phyloP scores from a whole-genome alignment of 2,113 vertebrate species.

The Galeopterus variegatus region DNA sequence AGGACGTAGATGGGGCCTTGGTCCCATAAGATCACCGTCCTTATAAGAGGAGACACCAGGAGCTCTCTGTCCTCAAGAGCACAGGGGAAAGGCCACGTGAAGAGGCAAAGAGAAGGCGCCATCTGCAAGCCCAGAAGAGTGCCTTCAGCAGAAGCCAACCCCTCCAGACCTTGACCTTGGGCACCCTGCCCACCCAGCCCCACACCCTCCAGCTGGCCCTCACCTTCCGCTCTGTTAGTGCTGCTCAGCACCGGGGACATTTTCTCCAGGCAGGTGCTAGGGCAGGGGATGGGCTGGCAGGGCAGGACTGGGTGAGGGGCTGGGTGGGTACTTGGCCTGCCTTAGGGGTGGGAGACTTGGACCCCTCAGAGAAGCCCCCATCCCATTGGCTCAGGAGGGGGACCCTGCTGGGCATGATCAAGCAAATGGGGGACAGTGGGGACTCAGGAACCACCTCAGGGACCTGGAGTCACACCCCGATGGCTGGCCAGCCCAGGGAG shows the following conservation, averaged over 20 bases:
- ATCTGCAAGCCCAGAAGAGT: not conserved
- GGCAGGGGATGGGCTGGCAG: not conserved
- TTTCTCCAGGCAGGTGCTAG: not conserved
- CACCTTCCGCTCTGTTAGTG: not conserved
- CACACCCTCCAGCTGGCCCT: not conserved
- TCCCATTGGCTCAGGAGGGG: not conserved
- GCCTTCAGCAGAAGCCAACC: not conserved
- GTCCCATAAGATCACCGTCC: too few relatives aligned
- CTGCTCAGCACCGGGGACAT: not conserved
- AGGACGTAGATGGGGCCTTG: not conserved
- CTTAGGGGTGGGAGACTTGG: not conserved
- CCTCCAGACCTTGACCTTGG: not conserved
- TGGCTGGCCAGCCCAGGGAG: fast-evolving
- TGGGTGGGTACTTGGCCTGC: not conserved
- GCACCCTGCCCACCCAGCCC: not conserved
- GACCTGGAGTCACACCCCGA: not conserved
- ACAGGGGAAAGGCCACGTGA: not conserved
- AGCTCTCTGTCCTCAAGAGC: not conserved
- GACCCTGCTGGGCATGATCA: not conserved
- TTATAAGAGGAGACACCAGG: not conserved
- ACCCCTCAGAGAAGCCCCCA: not conserved
- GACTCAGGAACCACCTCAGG: not conserved
- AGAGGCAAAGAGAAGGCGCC: not conserved
- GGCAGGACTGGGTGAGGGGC: not conserved
- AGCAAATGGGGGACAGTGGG: too few relatives aligned